Base-by-base conservation (phyloP, 2,888 invertebrate genomes). In the Drosophila conformis region DNA sequence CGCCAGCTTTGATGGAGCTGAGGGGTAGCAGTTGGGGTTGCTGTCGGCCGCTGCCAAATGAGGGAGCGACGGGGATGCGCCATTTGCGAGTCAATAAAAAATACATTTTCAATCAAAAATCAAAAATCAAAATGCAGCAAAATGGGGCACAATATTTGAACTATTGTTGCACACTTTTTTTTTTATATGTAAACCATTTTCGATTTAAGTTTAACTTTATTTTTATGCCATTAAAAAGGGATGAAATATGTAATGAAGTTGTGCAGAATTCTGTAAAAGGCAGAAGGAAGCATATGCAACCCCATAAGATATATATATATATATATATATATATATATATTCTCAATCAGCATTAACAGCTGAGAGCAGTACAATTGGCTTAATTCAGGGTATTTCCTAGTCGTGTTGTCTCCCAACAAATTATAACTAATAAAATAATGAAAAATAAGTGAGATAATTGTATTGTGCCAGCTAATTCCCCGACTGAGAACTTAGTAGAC, bases 1-100 rank as follows among this genome's bases (percentile, higher is more conserved):
- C 90, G 88, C 89, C 81, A 86, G 75, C 73, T 49, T 70, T 63
- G 54, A 38, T 67, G 76, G 31, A 36, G 48, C 56, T 56, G 65
- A 58, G 57, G 25, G 46, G n/a, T 6, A 4, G 53, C 46, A 59
- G 59, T 67, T 64, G 73, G 53, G 73, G 69, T 25, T 46, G 57
- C 61, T 63, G 62, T 15, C 29, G n/a, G 56, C 46, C 56, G 65
- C 59, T 66, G 80, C 73, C 82, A 80, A 76, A 65, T 72, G 71
- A 56, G 49, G 63, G 42, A 7, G 57, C 13, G 46, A 25, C 56
- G 25, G 46, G 69, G 59, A 80, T 63, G 66, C 66, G 63, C 15
- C 74, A 51, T 68, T 56, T 63, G 58, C 42, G 71, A 87, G 78
- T 83, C 71, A 69, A 83, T 83, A 73, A 86, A 83, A 79, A 74